A percentile compares a stretch with the other conserved stretches of the same genome.
Evolutionary conservation across 1,140 invertebrate species (phyloP).

Genomic region (Achroia grisella): DNA sequence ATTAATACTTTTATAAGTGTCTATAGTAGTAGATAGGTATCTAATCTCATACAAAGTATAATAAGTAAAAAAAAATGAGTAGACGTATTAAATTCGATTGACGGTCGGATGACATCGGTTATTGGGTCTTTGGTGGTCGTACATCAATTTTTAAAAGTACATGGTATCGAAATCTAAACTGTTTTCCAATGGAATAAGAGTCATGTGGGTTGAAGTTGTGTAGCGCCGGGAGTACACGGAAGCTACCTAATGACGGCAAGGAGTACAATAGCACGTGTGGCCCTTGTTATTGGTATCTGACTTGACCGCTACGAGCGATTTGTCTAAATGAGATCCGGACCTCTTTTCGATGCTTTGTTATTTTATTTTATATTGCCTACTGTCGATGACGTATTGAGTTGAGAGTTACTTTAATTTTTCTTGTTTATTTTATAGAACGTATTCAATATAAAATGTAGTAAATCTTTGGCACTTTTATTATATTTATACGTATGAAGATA

Average conservation of each 20-base stretch:
- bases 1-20: no score
- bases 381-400: constrained; percentile 29
- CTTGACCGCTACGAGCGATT: constrained; percentile 70
- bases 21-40: no score
- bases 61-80: constrained; percentile 9
- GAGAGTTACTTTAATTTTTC: constrained; percentile 11
- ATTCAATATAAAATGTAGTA: no score
- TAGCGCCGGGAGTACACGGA: constrained; percentile 31
- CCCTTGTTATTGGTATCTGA: constrained; percentile 70
- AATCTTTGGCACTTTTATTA: no score
- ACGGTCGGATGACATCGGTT: constrained; percentile 30
- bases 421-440: no score
- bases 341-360: constrained; percentile 53
- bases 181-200: constrained; percentile 26
- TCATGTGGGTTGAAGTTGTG: constrained; percentile 8
- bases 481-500: no score
- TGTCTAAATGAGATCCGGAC: constrained; percentile 70
- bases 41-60: no score
- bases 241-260: constrained; percentile 60
- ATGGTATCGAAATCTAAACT: constrained; percentile 2
- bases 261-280: constrained; percentile 63
- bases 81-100: constrained; percentile 28
- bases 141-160: no score
- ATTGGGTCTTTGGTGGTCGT: constrained; percentile 29
- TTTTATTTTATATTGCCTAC: constrained; percentile 38